Percentiles rank a stretch among this genome's conserved stretches.
Evolutionary conservation across 2,797 vertebrate species (phyloP).

Genomic region (Rachycentron canadum): DNA sequence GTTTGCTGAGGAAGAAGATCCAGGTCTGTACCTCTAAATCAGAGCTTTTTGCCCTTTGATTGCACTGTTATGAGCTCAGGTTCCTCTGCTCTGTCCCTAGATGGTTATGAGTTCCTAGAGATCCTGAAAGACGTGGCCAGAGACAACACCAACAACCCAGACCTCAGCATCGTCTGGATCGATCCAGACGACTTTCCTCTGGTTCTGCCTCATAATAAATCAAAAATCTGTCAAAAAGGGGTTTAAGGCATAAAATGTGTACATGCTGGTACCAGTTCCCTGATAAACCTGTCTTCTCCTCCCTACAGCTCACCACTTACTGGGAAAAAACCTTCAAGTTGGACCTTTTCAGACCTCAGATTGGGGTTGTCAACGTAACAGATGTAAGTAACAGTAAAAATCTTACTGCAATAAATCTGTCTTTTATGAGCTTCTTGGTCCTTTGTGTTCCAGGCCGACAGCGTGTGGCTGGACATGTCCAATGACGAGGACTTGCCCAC

Average conservation of each 20-base stretch:
- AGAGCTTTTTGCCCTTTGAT: neutral
- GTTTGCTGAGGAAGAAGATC: conserved; percentile 97
- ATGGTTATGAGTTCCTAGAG: conserved; percentile 97
- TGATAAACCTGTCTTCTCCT: conserved; percentile 22
- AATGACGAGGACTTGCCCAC: conserved; percentile 94
- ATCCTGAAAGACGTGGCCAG: conserved; percentile 97
- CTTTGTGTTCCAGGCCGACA: conserved; percentile 89
- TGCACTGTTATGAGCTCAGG: neutral
- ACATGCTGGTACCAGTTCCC: neutral
- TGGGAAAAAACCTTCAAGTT: conserved; percentile 99
- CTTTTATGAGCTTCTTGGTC: neutral
- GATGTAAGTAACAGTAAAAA: conserved; percentile 87
- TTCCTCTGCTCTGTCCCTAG: conserved; percentile 75
- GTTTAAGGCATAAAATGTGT: neutral
- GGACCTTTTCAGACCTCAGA: conserved; percentile 95
- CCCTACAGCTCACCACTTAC: conserved; percentile 92
- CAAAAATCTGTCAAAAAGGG: neutral
- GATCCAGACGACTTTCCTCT: conserved; percentile 97
- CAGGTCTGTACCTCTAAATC: conserved; percentile 83
- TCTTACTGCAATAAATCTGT: too few species aligned
- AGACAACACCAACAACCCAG: conserved; percentile 97
- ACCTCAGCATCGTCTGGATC: conserved; percentile 97
- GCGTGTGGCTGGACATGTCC: conserved; percentile 95
- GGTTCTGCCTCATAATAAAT: conserved; percentile 77
- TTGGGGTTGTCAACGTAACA: conserved; percentile 97